Evolutionary conservation across 2,113 vertebrate genomes (phyloP).

Genomic region (Ctenomys sociabilis): DNA sequence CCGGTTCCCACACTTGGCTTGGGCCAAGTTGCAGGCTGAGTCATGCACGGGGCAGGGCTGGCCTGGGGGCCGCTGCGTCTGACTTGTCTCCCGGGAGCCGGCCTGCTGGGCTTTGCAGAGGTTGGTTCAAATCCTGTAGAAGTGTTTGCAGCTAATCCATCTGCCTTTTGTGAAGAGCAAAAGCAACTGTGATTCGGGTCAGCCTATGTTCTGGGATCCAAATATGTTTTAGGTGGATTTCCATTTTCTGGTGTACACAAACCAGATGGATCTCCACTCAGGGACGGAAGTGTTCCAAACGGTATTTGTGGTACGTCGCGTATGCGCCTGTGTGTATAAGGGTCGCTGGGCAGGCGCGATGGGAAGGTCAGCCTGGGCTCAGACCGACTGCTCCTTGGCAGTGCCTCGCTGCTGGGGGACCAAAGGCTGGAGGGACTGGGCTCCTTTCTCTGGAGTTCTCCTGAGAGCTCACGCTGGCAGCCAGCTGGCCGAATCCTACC

Average conservation of each 20-base stretch:
- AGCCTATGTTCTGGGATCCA: slow-evolving; percentile 54
- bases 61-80: slow-evolving; percentile 9
- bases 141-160: slow-evolving; percentile 42
- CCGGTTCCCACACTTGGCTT: slow-evolving; percentile 10
- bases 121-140: slow-evolving; percentile 39
- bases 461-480: slow-evolving; percentile 67
- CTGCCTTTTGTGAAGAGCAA: slow-evolving; percentile 59
- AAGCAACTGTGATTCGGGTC: slow-evolving; percentile 22
- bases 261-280: not conserved
- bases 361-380: not conserved
- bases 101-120: slow-evolving; percentile 50
- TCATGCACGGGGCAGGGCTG: not conserved
- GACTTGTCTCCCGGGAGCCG: slow-evolving; percentile 33
- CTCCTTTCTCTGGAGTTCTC: slow-evolving; percentile 39
- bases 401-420: not conserved
- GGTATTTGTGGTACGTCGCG: slow-evolving; percentile 14
- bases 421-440: slow-evolving; percentile 42
- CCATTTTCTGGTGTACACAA: slow-evolving; percentile 48
- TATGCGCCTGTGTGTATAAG: not conserved
- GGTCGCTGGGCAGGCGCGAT: not conserved
- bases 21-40: not conserved
- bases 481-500: slow-evolving; percentile 71
- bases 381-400: not conserved
- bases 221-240: slow-evolving; percentile 66
- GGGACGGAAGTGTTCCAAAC: not conserved